Evolutionary conservation across 2,888 invertebrate genomes (phyloP), one percentile per base, ranked within the genome.

Genomic region (Leptarthrus brevirostris): DNA sequence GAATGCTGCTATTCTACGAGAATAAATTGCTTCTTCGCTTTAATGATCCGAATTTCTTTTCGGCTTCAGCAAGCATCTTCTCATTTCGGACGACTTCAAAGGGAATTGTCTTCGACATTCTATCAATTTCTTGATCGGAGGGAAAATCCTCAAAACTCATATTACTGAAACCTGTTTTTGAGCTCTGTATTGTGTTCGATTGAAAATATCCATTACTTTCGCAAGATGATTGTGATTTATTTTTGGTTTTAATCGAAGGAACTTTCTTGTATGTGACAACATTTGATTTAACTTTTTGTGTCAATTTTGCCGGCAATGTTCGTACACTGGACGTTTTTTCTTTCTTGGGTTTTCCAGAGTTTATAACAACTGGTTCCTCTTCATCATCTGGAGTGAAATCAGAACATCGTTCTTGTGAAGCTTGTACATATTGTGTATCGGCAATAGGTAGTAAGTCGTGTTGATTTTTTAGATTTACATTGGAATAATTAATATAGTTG

Each of bases 81-180:
- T 86, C 86, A 78, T 86, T 87, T 47, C 88, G 84, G 20, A 90
- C 86, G 6, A 91, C 91, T 80, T 91, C 91, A 79, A 90, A 91
- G 0, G 90, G 90, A 64, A 88, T 87, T n/a, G 86, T 84, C 74
- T 56, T 72, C 16, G 83, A 81, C 77, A 81, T 79, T 34, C 82
- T 81, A 78, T 84, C 84, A 74, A 84, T 82, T 61, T 87, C 87
- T 75, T 87, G 87, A 79, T 91, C 91, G 24, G 89, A 90, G 1
- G 90, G 89, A 80, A 91, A 91, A 82, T 92, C 91, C 81, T 92
- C 91, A 79, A 92, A 92, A 80, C 91, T 92, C 90, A 92, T 89
- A 79, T 92, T 92, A 79, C 90, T 91, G 80, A 92, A 91, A 3
- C 91, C 90, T 6, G 88, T 88, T 76, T 87, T 86, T 1, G 83